phyloP scores from a whole-genome alignment of 2,113 vertebrate genomes.

The Pseudorhombus dupliciocellatus region DNA sequence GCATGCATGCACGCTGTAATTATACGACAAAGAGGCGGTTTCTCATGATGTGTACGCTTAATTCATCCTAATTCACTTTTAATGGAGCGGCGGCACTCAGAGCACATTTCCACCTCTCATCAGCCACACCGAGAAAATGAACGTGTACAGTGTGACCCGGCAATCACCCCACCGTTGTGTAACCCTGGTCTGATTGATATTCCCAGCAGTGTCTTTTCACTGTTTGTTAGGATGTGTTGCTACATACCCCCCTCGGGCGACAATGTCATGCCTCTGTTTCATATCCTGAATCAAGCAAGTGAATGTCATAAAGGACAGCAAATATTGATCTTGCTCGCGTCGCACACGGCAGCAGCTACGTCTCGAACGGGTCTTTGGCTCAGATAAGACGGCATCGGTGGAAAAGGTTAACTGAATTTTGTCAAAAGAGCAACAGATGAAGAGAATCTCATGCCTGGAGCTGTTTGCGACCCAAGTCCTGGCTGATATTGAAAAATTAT shows the following conservation, averaged over 20 bases:
- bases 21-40: not conserved
- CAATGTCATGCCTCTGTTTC: conserved; percentile 45
- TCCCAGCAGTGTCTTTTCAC: conserved; percentile 31
- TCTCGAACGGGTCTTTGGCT: conserved; percentile 42
- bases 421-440: conserved; percentile 36
- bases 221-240: conserved; percentile 52
- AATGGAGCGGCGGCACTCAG: conserved; percentile 23
- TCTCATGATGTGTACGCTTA: conserved; percentile 8
- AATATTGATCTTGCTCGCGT: conserved; percentile 70
- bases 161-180: conserved; percentile 30
- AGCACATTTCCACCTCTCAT: conserved; percentile 42
- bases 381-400: conserved; percentile 32
- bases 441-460: conserved; percentile 2
- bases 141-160: conserved; percentile 40
- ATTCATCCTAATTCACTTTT: conserved; percentile 36
- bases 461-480: not conserved
- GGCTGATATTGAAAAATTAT: conserved; percentile 14
- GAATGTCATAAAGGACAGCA: conserved; percentile 67
- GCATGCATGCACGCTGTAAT: conserved; percentile 1
- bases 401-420: conserved; percentile 49
- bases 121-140: conserved; percentile 10
- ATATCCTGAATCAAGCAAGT: conserved; percentile 67
- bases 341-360: conserved; percentile 4
- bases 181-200: conserved; percentile 22
- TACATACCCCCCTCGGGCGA: conserved; percentile 42